A percentile compares a stretch with the other conserved stretches of the same genome.
Conservation (phyloP, 2,888 invertebrate species). For the Gasteruption jaculator region DNA sequence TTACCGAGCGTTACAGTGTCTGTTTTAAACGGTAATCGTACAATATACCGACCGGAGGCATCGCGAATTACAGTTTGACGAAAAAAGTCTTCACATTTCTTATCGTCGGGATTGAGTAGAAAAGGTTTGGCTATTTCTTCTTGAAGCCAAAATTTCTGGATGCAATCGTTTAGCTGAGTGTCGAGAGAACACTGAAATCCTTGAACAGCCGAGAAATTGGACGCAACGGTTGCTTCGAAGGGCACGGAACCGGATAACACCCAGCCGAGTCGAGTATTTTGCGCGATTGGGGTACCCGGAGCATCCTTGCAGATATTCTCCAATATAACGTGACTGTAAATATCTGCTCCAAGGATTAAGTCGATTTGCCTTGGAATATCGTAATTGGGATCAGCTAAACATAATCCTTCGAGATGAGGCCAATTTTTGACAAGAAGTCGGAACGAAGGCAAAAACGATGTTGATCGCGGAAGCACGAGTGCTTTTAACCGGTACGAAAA, state of each 20-base stretch:
- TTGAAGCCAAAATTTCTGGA: constrained; percentile 15
- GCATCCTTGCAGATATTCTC: background rate
- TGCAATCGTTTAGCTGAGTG: constrained; percentile 9
- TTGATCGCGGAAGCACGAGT: too few species aligned
- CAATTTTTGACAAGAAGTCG: too few species aligned
- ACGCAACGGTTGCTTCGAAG: too few species aligned
- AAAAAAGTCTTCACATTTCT: constrained; percentile 11
- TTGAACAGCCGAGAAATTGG: constrained; percentile 7
- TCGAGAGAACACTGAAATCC: constrained; percentile 15
- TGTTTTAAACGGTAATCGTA: constrained; percentile 13
- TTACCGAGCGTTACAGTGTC: constrained; percentile 3
- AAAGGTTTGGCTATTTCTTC: constrained; percentile 5
- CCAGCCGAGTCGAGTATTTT: too few species aligned
- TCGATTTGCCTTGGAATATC: background rate
- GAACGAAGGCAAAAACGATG: too few species aligned
- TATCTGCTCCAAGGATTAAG: too few species aligned
- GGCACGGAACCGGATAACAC: too few species aligned
- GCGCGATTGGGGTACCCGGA: too few species aligned
- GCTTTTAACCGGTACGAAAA: too few species aligned
- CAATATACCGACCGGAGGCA: constrained; percentile 13
- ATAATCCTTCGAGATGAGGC: background rate
- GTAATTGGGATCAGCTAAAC: background rate
- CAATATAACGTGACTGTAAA: background rate
- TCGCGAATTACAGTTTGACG: constrained; percentile 6
- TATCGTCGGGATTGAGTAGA: constrained; percentile 12